Base-by-base conservation (phyloP, 37 sponge, comb jelly and placozoan genomes). In the Ephydatia muelleri region DNA sequence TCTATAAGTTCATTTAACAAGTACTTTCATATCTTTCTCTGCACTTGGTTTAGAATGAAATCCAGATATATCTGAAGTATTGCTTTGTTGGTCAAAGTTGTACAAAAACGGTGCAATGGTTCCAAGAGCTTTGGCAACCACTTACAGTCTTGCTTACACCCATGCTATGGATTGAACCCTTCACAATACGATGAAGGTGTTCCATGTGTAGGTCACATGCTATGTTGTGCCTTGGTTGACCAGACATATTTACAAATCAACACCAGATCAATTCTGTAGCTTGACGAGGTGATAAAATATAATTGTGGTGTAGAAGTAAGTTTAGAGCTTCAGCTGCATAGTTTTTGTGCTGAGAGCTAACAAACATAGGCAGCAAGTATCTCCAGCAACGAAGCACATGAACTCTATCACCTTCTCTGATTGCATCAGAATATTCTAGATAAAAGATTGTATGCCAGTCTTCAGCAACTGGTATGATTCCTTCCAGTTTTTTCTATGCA, bases 371-470 rank as follows among this genome's bases (percentile, higher is more conserved):
- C 39, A 81, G 71, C 39, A 81, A 2, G 43, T 81, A 81, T 36
- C 35, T 16, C 82, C 82, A 81, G 72, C 68, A 37, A 37, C 82
- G 34, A 12, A 68, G 26, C 36, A 81, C 72, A 1, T 70, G 3
- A 19, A 34, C 2, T 9, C 82, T 70, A 33, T 81, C 82, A 34
- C 82, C 82, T 69, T 81, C 82, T 33, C 36, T 81, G 2, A 81
- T 68, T 2, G 70, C 82, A 33, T 81, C 38, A 68, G 25, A 22
- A 68, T 37, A 68, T 33, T 81, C 82, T 5, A 13, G 3, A 30
- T 65, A 30, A 13, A 80, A 80, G 6, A 80, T 43, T 72, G 83
- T 72, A 43, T 82, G 83, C 74, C 83, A 82, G 19, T 82, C 83
- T 31, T 70, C 83, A 47, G 36, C 65, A 43, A 43, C 64, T 29